These are phyloP conservation scores for Nomada ruficornis DNA, from an alignment of 2,888 invertebrate species.

Conservation along the genomic window DNA sequence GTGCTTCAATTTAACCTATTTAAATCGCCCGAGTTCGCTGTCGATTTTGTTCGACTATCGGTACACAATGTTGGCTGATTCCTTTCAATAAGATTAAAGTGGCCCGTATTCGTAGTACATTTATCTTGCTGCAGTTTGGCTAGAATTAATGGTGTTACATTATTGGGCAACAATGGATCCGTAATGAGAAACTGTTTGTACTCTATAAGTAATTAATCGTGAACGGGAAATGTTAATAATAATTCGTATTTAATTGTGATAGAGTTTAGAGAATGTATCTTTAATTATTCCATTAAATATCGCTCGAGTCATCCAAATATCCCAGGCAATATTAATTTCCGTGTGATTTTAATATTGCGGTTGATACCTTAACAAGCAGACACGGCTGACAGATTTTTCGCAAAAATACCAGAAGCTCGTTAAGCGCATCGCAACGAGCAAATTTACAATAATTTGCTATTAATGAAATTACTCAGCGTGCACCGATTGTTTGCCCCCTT, in stretches of 20 bases:
- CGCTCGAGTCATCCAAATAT: not conserved
- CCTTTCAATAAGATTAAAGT: slow-evolving; percentile 13
- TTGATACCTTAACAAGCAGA: not conserved
- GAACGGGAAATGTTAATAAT: too few relatives aligned
- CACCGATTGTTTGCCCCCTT: slow-evolving; percentile 54
- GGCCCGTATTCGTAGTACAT: not conserved
- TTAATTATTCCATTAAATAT: not conserved
- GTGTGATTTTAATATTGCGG: slow-evolving; percentile 20
- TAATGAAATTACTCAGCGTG: slow-evolving; percentile 63
- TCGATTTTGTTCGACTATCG: slow-evolving; percentile 16
- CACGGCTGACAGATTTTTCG: slow-evolving; percentile 26
- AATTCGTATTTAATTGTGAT: too few relatives aligned
- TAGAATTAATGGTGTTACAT: not conserved
- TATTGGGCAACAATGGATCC: not conserved
- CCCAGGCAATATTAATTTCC: slow-evolving; percentile 23
- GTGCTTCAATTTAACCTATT: slow-evolving; percentile 45
- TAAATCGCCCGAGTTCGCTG: slow-evolving; percentile 17
- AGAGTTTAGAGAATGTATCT: too few relatives aligned
- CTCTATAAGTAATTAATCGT: too few relatives aligned
- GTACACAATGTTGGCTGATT: slow-evolving; percentile 30
- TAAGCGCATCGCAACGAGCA: slow-evolving; percentile 43
- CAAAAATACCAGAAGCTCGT: slow-evolving; percentile 42
- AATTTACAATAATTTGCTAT: slow-evolving; percentile 72
- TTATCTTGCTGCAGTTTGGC: not conserved
- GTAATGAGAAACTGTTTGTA: too few relatives aligned